Percentiles rank a stretch among this genome's conserved stretches.
Conservation (phyloP, 1,140 invertebrate species). For the Eriosoma lanigerum region DNA sequence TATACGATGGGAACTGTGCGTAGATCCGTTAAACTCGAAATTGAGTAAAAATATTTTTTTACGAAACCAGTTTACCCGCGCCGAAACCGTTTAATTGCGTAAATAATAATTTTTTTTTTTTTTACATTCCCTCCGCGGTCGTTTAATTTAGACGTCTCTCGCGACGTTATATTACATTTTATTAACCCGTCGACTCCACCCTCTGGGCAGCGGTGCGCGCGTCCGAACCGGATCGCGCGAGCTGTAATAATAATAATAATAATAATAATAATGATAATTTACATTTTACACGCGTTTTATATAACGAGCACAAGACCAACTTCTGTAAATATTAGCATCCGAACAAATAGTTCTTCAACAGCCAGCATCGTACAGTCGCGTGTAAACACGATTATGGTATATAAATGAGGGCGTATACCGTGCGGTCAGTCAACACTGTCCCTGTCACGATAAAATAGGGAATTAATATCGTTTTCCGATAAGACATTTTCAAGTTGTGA, state of each 20-base stretch:
- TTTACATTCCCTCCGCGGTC: not conserved
- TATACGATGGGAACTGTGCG: too few species aligned
- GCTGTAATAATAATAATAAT: not conserved
- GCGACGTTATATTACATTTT: not conserved
- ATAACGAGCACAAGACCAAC: not conserved
- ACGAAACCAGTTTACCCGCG: too few species aligned
- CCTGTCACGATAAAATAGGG: too few species aligned
- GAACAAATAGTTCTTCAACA: not conserved
- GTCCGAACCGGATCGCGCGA: not conserved
- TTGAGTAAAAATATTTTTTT: too few species aligned
- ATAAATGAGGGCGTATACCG: not conserved
- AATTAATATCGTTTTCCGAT: too few species aligned
- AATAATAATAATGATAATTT: not conserved
- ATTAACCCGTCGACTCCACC: not conserved
- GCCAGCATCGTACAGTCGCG: not conserved
- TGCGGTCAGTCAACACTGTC: not conserved
- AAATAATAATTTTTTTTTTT: not conserved
- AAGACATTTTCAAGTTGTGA: too few species aligned
- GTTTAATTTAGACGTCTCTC: not conserved
- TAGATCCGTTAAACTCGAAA: conserved; percentile 6
- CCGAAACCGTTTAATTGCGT: conserved; percentile 8
- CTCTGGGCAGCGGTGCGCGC: too few species aligned
- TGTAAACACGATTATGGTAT: not conserved
- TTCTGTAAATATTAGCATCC: not conserved
- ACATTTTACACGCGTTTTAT: not conserved